These are phyloP conservation scores for Cinclus cinclus DNA, from an alignment of 2,113 vertebrate species.

Conservation along the genomic window DNA sequence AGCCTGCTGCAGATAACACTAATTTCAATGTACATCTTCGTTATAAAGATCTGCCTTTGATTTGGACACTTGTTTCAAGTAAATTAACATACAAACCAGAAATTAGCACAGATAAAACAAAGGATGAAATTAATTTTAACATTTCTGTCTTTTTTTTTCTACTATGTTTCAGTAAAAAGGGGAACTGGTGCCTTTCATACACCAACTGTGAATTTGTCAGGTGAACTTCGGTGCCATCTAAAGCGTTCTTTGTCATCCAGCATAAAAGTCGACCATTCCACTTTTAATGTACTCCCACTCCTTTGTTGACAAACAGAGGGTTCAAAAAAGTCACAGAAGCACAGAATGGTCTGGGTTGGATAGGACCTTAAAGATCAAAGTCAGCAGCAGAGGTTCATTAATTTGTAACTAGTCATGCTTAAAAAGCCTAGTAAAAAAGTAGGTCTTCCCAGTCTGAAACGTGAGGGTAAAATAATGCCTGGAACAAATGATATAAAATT, in stretches of 20 bases:
- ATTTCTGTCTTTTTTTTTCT: not conserved
- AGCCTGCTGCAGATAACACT: not conserved
- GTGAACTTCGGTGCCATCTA: not conserved
- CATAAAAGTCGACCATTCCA: accelerated
- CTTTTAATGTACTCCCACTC: not conserved
- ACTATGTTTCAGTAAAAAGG: not conserved
- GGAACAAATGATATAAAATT: not conserved
- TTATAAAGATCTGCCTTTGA: not conserved
- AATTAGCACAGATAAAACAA: not conserved
- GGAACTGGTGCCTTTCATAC: not conserved
- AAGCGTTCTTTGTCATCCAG: not conserved
- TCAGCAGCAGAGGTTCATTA: not conserved
- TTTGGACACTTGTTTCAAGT: not conserved
- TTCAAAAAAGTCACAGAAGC: not conserved
- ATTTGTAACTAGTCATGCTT: not conserved
- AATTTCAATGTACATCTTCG: not conserved
- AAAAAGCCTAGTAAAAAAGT: not conserved
- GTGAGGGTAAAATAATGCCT: not conserved
- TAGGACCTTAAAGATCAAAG: not conserved
- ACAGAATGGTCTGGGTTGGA: not conserved
- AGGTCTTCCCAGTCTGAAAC: not conserved
- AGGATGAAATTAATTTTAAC: not conserved
- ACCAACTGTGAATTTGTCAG: not conserved
- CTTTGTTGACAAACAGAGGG: not conserved
- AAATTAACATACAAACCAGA: not conserved